A percentile compares a stretch with the other conserved stretches of the same genome.
Evolutionary conservation across 2,888 invertebrate species (phyloP).

Genomic region (Octonoba sinensis): DNA sequence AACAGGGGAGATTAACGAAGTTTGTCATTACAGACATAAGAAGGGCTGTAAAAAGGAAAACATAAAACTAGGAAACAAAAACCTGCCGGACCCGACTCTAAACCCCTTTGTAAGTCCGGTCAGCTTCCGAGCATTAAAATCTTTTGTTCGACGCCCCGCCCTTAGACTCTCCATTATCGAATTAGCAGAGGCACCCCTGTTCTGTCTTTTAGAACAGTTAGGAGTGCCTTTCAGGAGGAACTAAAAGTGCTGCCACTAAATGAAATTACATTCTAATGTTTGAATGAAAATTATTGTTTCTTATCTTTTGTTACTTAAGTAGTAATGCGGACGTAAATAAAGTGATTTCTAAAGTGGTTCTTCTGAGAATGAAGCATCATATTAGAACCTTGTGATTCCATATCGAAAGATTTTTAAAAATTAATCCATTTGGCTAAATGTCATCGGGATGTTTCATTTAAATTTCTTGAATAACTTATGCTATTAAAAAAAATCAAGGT

Average conservation of each 20-base stretch:
- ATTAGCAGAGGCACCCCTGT: constrained; percentile 21
- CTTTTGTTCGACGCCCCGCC: constrained; percentile 30
- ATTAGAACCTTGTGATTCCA: too few species aligned
- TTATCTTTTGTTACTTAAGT: background rate
- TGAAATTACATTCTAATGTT: constrained; percentile 37
- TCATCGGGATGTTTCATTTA: too few species aligned
- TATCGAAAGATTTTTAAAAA: too few species aligned
- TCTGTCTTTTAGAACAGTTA: background rate
- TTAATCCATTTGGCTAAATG: too few species aligned
- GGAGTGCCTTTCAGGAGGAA: constrained; percentile 20
- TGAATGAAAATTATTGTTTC: constrained; percentile 5
- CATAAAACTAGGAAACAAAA: constrained; percentile 46
- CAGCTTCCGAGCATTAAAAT: constrained; percentile 40
- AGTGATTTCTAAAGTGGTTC: background rate
- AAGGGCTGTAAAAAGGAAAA: constrained; percentile 15
- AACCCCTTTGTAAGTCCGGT: constrained; percentile 34
- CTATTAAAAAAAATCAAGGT: too few species aligned
- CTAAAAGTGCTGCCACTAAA: constrained; percentile 36
- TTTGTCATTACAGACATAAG: constrained; percentile 43
- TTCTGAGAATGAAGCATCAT: too few species aligned
- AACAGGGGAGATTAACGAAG: constrained; percentile 35
- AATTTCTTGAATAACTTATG: too few species aligned
- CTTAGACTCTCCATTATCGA: constrained; percentile 41
- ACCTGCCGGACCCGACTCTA: constrained; percentile 32
- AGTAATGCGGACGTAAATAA: background rate